Conservation (phyloP, 2,888 invertebrate species). For the Graphium colonna region DNA sequence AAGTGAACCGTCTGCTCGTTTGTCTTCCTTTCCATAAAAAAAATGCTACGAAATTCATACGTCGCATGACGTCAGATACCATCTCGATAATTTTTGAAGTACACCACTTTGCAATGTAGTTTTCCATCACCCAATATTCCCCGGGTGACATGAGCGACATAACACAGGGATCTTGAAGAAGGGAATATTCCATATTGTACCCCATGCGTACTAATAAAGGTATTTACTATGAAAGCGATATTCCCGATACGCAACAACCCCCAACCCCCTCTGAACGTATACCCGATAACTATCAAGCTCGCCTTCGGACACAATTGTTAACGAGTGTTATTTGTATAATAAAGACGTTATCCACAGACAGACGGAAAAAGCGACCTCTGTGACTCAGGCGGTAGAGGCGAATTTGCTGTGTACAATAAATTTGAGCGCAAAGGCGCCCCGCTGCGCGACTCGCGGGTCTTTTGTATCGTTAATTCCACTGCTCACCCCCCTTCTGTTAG, state of each 20-base stretch:
- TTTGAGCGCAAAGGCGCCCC: constrained; percentile 47
- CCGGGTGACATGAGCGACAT: too few relatives aligned
- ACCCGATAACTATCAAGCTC: constrained; percentile 48
- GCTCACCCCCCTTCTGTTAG: constrained; percentile 41
- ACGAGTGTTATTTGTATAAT: constrained; percentile 43
- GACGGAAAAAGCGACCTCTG: constrained; percentile 26
- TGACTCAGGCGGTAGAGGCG: constrained; percentile 18
- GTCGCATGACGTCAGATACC: too few relatives aligned
- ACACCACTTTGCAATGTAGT: too few relatives aligned
- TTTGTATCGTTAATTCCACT: constrained; percentile 57
- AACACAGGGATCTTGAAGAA: too few relatives aligned
- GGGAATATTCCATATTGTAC: too few relatives aligned
- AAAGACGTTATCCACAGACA: constrained; percentile 33
- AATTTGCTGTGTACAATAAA: constrained; percentile 26
- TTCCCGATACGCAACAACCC: background rate
- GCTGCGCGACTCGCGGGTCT: constrained; percentile 46
- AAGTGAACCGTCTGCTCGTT: too few relatives aligned
- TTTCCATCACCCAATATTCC: too few relatives aligned
- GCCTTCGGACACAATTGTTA: constrained; percentile 39
- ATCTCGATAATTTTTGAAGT: too few relatives aligned
- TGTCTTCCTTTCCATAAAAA: too few relatives aligned
- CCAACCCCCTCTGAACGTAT: constrained; percentile 34
- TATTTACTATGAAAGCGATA: too few relatives aligned
- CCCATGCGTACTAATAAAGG: too few relatives aligned
- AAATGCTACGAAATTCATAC: too few relatives aligned